Percentiles rank a stretch among this genome's conserved stretches.
Conservation (phyloP, 2,888 invertebrate genomes). For the Argyresthia goedartella region DNA sequence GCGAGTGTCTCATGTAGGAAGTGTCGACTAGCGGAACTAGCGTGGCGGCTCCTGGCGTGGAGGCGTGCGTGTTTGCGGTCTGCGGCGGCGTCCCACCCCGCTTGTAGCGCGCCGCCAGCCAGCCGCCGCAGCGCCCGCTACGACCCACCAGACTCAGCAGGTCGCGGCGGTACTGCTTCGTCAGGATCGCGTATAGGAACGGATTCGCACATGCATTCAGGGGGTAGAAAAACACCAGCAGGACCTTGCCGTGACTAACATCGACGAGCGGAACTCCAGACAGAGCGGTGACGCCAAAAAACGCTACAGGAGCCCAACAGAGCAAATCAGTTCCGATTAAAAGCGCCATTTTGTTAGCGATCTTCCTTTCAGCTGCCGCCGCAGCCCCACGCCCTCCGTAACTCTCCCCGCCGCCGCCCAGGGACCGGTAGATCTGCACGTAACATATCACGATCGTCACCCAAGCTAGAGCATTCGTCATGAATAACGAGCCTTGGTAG, state of each 20-base stretch:
- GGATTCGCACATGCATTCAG: slow-evolving; percentile 94
- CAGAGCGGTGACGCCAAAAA: slow-evolving; percentile 88
- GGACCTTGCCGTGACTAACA: slow-evolving; percentile 83
- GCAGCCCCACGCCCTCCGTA: slow-evolving; percentile 75
- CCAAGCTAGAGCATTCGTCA: slow-evolving; percentile 85
- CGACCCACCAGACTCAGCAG: slow-evolving; percentile 76
- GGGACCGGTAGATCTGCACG: slow-evolving; percentile 86
- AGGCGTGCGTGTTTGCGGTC: slow-evolving; percentile 53
- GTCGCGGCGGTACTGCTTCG: slow-evolving; percentile 87
- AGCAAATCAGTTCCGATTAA: slow-evolving; percentile 88
- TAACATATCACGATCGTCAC: slow-evolving; percentile 87
- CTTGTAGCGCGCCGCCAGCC: slow-evolving; percentile 53
- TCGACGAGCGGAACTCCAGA: slow-evolving; percentile 87
- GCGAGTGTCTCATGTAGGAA: slow-evolving; percentile 37
- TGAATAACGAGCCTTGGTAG: slow-evolving; percentile 81
- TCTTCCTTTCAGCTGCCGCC: slow-evolving; percentile 76
- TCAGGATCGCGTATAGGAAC: slow-evolving; percentile 91
- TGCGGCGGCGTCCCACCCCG: slow-evolving; percentile 51
- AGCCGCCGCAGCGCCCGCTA: slow-evolving; percentile 60
- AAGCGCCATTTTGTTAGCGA: slow-evolving; percentile 93
- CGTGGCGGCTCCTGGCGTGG: slow-evolving; percentile 31
- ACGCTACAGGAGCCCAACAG: slow-evolving; percentile 90
- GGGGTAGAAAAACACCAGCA: slow-evolving; percentile 92
- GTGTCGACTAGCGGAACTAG: slow-evolving; percentile 44
- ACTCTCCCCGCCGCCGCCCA: slow-evolving; percentile 77